Evolutionary conservation across 2,888 invertebrate species (phyloP).

Genomic region (Amphipoea lucens): DNA sequence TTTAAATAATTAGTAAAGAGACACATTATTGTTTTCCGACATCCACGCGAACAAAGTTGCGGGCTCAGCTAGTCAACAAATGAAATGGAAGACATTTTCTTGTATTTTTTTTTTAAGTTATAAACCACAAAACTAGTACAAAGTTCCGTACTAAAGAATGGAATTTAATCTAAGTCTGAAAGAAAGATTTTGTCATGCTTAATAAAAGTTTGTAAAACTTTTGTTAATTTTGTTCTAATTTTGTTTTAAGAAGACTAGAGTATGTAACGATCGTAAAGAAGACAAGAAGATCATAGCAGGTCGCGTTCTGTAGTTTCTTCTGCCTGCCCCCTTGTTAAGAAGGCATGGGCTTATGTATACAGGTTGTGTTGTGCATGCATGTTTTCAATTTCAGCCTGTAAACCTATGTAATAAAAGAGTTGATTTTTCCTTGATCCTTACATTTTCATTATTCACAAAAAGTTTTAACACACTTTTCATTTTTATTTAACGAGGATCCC

Average conservation of each 20-base stretch:
- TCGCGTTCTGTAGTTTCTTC: no score
- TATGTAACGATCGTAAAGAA: not conserved
- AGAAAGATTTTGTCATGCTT: not conserved
- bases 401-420: no score
- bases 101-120: not conserved
- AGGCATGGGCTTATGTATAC: not conserved
- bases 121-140: not conserved
- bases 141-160: not conserved
- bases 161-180: conserved; percentile 6
- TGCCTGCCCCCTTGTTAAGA: no score
- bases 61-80: not conserved
- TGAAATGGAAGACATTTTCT: not conserved
- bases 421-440: no score
- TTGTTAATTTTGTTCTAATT: conserved; percentile 1
- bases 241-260: not conserved
- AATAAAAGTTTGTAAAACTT: not conserved
- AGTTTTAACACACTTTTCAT: not conserved
- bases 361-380: no score
- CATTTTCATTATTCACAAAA: no score
- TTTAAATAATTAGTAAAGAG: no score
- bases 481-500: not conserved
- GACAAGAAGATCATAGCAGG: not conserved
- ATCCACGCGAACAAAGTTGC: no score
- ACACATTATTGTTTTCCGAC: no score
- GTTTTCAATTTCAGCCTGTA: no score